A percentile compares a stretch with the other conserved stretches of the same genome.
phyloP scores from a whole-genome alignment of 2,113 vertebrate species.

The Fukomys damarensis region DNA sequence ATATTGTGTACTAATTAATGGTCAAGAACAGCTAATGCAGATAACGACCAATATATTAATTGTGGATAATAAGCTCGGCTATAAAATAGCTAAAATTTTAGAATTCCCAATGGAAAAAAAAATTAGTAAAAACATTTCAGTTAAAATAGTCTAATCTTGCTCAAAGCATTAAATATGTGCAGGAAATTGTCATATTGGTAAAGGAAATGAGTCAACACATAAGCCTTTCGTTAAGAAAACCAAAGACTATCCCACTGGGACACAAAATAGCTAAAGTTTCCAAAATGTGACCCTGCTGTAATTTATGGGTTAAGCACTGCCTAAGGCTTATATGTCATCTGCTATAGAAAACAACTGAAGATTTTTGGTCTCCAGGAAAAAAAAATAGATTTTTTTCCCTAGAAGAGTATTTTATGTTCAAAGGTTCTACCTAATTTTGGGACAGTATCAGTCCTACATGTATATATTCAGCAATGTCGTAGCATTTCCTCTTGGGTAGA shows the following conservation, averaged over 20 bases:
- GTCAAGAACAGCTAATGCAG: slow-evolving; percentile 66
- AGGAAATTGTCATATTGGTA: slow-evolving; percentile 94
- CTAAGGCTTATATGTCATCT: slow-evolving; percentile 91
- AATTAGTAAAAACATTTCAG: slow-evolving; percentile 78
- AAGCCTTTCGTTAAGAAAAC: slow-evolving; percentile 87
- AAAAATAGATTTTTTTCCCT: slow-evolving; percentile 74
- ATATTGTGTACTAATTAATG: slow-evolving; percentile 51
- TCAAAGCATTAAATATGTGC: slow-evolving; percentile 92
- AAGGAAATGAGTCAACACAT: slow-evolving; percentile 96
- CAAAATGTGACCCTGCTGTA: slow-evolving; percentile 92
- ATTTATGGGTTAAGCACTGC: slow-evolving; percentile 98
- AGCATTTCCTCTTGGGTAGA: slow-evolving; percentile 57
- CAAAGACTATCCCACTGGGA: slow-evolving; percentile 92
- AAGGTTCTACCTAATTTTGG: slow-evolving; percentile 47
- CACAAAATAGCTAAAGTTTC: slow-evolving; percentile 92
- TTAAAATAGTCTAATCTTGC: slow-evolving; percentile 83
- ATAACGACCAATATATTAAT: slow-evolving; percentile 60
- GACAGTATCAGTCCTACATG: slow-evolving; percentile 64
- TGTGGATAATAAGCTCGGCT: slow-evolving; percentile 50
- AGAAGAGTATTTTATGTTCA: slow-evolving; percentile 75
- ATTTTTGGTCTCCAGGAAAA: slow-evolving; percentile 87
- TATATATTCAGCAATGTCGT: slow-evolving; percentile 64
- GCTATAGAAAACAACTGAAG: slow-evolving; percentile 89
- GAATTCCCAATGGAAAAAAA: slow-evolving; percentile 69
- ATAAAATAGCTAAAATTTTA: slow-evolving; percentile 66